Evolutionary conservation across 2,113 vertebrate species (phyloP), one percentile per base, ranked within the genome.

Genomic region (Cnemophilus loriae): DNA sequence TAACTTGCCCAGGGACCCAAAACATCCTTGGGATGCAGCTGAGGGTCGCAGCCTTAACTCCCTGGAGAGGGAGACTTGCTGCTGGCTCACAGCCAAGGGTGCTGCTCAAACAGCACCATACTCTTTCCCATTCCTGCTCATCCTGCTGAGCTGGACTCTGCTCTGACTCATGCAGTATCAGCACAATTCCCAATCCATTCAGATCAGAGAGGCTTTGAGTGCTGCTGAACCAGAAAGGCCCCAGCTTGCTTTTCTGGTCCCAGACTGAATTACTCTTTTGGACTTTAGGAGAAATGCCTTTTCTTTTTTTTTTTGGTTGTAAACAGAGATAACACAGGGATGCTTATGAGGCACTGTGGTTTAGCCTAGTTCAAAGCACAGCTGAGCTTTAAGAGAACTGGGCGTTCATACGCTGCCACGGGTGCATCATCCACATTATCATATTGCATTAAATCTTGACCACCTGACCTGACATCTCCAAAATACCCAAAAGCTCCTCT

Each of bases 151-250:
- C 96, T 93, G 93, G 86, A 76, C 83, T 93, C 83, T 86, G 68
- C 93, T 90, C 94, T 97, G 96, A 95, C 91, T 97, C 94, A 95
- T 91, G 96, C 94, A 47, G 7, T 74, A 96, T 96, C 95, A 97
- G 89, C 96, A 92, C 92, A 93, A 89, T 84, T 92, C 89, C 80
- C 60, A 80, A 26, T 92, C 89, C 19, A 1, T 84, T 88, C 94
- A 90, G 68, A 95, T 96, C 96, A 95, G 88, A 91, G 73, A 90
- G 70, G 73, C 91, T 97, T 95, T 96, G 94, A 92, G 90, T 92
- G 92, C 52, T 93, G 79, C 83, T 97, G 95, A 96, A 94, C 96
- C 92, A 65, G 94, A 95, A 97, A 92, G 90, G 71, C 76, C 15
- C 15, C 4, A 0, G 76, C 88, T 93, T 77, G 86, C 92, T 95